Base-by-base conservation (phyloP, 2,113 vertebrate species). In the Elgaria multicarinata region DNA sequence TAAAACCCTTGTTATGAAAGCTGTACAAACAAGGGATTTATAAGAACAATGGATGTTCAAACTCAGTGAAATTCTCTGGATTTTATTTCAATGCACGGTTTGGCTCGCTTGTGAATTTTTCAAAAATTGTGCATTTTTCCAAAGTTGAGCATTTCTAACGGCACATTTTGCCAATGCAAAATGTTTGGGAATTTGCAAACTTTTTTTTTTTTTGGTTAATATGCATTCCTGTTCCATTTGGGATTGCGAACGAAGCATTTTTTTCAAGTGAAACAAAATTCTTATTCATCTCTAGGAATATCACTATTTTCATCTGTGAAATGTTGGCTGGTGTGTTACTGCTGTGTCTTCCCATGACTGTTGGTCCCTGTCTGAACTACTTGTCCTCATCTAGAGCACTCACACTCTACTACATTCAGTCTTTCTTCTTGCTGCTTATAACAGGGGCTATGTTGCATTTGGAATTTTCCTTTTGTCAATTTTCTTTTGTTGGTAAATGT, bases 401-500 rank as follows among this genome's bases (percentile, higher is more conserved):
- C 39, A 31, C 18, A 31, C 18, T 64, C 28, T 1, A 16, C 28
- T 46, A 50, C 26, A 44, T 50, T 31, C 75, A 67, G 8, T 77
- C 62, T 46, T 8, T 46, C 55, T 44, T 46, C 39, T 64, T 20
- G 4, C 28, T 66, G 5, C 28, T 46, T 78, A 50, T 46, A 78
- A 78, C 33, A 67, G 20, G n/a, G 28, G 5, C 58, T 66, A 42
- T 5, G 74, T 78, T 87, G 62, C 16, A 67, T n/a, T 46, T 66
- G 42, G 62, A 46, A 6, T 44, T 42, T 24, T 64, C 33, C 26
- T 62, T 86, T 76, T 86, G 36, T 76, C 58, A 46, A 50, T 77
- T 67, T 46, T 12, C 55, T 77, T 87, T 67, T 87, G 75, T 67
- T 67, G n/a, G 58, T n/a, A 78, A 87, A 87, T 78, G 86, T 87